Percentiles rank a stretch among this genome's conserved stretches.
phyloP scores from a whole-genome alignment of 2,797 vertebrate genomes.

The Coracias cyanogaster region DNA sequence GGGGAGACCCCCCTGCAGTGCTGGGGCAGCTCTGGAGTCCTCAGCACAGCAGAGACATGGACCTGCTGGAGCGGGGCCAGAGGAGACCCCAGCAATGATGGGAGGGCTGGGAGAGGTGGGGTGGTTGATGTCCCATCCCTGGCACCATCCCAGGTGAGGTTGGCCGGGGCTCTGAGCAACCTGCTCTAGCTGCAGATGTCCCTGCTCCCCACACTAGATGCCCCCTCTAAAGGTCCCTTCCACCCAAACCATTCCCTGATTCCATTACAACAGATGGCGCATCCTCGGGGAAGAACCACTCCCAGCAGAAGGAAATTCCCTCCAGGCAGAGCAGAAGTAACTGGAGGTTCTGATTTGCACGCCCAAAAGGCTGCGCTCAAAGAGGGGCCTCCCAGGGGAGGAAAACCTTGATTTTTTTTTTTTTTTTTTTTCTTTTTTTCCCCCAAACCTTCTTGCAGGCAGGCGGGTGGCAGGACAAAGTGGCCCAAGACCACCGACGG shows the following conservation, averaged over 20 bases:
- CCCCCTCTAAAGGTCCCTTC: background rate
- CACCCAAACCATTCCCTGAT: background rate
- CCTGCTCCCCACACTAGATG: background rate
- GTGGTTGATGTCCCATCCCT: background rate
- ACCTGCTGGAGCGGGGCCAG: background rate
- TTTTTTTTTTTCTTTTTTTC: too few species aligned
- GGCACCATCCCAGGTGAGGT: too few species aligned
- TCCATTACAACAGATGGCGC: background rate
- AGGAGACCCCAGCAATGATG: background rate
- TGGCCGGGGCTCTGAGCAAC: too few species aligned
- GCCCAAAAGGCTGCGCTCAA: background rate
- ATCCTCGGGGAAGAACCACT: background rate
- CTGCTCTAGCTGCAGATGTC: too few species aligned
- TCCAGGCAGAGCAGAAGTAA: background rate
- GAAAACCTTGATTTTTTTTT: background rate
- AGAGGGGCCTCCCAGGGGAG: background rate
- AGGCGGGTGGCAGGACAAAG: conserved; percentile 89
- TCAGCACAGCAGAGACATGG: background rate
- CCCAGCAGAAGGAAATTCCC: background rate
- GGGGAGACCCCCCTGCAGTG: background rate
- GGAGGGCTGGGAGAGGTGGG: background rate
- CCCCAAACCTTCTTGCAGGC: conserved; percentile 92
- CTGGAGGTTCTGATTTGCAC: background rate
- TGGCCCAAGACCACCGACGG: conserved; percentile 85
- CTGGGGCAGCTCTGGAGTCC: background rate